A percentile compares a stretch with the other conserved stretches of the same genome.
Evolutionary conservation across 1,140 invertebrate species (phyloP).

Genomic region (Drusus annulatus): DNA sequence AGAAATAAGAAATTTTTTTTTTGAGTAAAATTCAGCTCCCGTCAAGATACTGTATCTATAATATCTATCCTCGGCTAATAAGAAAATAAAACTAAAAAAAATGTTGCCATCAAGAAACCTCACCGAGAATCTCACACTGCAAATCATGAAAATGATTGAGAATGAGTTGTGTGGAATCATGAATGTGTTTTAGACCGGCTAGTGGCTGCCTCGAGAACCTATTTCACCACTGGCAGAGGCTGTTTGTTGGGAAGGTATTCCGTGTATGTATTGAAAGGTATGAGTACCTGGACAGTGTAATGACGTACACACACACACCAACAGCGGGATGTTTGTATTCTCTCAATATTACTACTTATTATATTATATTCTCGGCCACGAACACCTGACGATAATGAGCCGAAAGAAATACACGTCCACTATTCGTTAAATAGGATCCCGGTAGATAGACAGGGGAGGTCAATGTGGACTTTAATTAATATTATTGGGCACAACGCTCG

Average conservation of each 20-base stretch:
- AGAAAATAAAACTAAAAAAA: no score
- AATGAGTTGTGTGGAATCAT: no score
- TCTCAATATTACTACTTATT: slow-evolving; percentile 30
- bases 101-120: no score
- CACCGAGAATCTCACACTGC: no score
- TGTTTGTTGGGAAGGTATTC: slow-evolving; percentile 4
- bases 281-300: not conserved
- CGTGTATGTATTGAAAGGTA: not conserved
- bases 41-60: no score
- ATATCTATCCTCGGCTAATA: no score
- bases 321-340: not conserved
- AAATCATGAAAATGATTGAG: no score
- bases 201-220: no score
- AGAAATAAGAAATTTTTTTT: no score
- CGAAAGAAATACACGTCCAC: slow-evolving; percentile 22
- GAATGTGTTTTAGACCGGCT: no score
- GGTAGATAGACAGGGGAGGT: not conserved
- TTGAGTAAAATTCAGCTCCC: no score
- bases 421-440: slow-evolving; percentile 35
- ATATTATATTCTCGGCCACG: not conserved
- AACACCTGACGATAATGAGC: slow-evolving; percentile 40
- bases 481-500: not conserved
- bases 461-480: not conserved
- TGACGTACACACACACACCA: not conserved
- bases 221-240: no score